Evolutionary conservation across 2,797 vertebrate species (phyloP).

Genomic region (Margarornis squamiger): DNA sequence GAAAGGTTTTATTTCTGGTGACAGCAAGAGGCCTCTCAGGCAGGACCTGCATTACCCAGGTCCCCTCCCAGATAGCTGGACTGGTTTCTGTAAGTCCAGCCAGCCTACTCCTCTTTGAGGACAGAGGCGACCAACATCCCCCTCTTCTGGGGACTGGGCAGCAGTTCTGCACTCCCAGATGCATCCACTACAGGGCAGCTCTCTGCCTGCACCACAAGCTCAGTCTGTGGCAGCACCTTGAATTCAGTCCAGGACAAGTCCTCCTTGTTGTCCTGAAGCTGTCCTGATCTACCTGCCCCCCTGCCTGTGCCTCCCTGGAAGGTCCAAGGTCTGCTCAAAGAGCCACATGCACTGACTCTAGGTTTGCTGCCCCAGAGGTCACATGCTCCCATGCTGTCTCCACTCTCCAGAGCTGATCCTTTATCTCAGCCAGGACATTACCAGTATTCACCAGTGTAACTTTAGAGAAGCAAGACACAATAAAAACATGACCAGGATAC

Average conservation of each 20-base stretch:
- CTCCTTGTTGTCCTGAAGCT: neutral
- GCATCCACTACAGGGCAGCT: neutral
- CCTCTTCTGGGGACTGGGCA: neutral
- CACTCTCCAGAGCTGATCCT: neutral
- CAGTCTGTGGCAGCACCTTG: neutral
- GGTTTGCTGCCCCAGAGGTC: fast-evolving
- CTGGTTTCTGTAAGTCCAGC: neutral
- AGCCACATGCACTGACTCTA: fast-evolving
- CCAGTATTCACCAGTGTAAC: neutral
- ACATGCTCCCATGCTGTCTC: fast-evolving
- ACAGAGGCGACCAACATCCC: neutral
- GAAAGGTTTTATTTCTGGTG: neutral
- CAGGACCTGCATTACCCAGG: neutral
- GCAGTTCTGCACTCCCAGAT: neutral
- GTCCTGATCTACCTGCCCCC: neutral
- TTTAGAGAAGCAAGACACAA: neutral
- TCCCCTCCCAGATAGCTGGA: neutral
- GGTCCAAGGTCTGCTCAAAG: neutral
- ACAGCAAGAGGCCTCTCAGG: neutral
- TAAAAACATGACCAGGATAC: neutral
- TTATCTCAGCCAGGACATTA: neutral
- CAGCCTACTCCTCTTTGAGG: neutral
- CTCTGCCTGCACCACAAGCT: neutral
- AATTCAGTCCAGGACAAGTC: neutral
- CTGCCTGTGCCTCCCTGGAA: neutral